Evolutionary conservation across 2,113 vertebrate genomes (phyloP), one percentile per base, ranked within the genome.

Genomic region (Melanotaenia duboulayi): DNA sequence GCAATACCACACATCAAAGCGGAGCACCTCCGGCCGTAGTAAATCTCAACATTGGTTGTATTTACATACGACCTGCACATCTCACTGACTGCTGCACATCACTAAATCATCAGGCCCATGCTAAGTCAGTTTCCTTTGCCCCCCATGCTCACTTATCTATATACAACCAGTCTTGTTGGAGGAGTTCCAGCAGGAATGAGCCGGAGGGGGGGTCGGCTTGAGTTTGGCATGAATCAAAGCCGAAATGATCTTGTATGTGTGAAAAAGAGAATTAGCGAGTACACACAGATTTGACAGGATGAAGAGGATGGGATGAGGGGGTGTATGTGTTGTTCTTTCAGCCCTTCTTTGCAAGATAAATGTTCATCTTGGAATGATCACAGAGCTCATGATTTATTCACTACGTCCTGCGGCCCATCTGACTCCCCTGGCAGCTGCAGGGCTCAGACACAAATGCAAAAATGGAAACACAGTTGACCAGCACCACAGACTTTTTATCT

Each of bases 361-460:
- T 85, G 82, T 79, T 90, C 64, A 56, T 78, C 71, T 87, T 65
- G 58, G 64, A 81, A 59, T 22, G 22, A 76, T 64, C 65, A 44
- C 37, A 82, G 24, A 81, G 61, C 67, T 90, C 78, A 83, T 89
- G 83, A 84, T 90, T 90, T 87, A 92, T 88, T 91, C 85, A 91
- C 67, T 10, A 61, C 22, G 60, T 82, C 82, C 84, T 80, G 82
- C 65, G 65, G 84, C 42, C 57, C 42, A 10, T 58, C 82, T 81
- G 84, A 89, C 82, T 79, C 72, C 20, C 77, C 23, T 44, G 77
- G 69, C 66, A 78, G 25, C 54, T 65, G 24, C 39, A 56, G 68
- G 52, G 42, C 56, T 62, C 40, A 49, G 42, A 69, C 80, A 23
- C 42, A 56, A 32, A 63, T 7, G 11, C 62, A 66, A 20, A 59